phyloP scores from a whole-genome alignment of 2,888 invertebrate species.

The Napeogenes sylphis region DNA sequence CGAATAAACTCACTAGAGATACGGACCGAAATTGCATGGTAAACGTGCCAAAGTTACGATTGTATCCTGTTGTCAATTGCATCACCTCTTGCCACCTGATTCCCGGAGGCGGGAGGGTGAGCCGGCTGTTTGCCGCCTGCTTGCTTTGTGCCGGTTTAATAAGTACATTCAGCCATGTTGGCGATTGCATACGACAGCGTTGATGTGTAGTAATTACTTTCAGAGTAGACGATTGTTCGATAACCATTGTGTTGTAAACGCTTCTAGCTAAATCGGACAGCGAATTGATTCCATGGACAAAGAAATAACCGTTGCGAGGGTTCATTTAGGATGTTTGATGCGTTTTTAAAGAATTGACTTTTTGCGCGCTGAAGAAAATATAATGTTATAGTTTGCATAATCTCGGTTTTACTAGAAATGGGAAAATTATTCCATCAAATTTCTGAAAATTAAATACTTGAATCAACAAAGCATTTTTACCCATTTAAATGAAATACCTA shows the following conservation, averaged over 20 bases:
- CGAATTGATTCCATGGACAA: conserved; percentile 31
- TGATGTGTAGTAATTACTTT: conserved; percentile 49
- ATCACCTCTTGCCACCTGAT: conserved; percentile 48
- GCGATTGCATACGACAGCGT: conserved; percentile 42
- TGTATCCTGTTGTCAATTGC: conserved; percentile 40
- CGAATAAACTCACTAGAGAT: conserved; percentile 30
- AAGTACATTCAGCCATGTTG: conserved; percentile 42
- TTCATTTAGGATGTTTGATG: conserved; percentile 16
- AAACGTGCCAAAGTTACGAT: conserved; percentile 32
- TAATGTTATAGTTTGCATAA: no score
- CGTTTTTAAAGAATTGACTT: conserved; percentile 11
- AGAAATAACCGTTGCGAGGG: conserved; percentile 26
- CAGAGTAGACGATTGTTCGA: conserved; percentile 37
- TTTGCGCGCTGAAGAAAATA: not conserved
- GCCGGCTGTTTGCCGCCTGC: conserved; percentile 38
- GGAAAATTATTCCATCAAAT: no score
- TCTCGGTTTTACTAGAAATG: no score
- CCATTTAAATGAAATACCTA: no score
- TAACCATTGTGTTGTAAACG: conserved; percentile 34
- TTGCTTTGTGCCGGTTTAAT: conserved; percentile 43
- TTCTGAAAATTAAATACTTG: not conserved
- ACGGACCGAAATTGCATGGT: conserved; percentile 34
- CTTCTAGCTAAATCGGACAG: conserved; percentile 34
- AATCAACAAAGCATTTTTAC: not conserved
- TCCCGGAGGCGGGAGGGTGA: conserved; percentile 39